Conservation (phyloP, 2,888 invertebrate species). For the Epicampocera succincta region DNA sequence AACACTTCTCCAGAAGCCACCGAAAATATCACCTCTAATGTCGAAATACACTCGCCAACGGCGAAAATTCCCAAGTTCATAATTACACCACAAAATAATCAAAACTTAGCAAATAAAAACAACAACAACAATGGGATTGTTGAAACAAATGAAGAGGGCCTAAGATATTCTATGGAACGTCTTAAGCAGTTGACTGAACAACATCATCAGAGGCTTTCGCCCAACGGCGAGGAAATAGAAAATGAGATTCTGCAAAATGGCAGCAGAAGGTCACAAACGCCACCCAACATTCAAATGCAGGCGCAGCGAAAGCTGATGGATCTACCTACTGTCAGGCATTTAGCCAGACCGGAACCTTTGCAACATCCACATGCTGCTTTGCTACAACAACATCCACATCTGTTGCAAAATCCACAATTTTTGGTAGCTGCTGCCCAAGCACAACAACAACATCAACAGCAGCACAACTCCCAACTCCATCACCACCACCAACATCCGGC, state of each 20-base stretch:
- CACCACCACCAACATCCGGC: constrained; percentile 71
- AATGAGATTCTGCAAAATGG: constrained; percentile 43
- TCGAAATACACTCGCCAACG: constrained; percentile 68
- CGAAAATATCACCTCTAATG: constrained; percentile 38
- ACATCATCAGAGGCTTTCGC: constrained; percentile 79
- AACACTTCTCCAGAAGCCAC: constrained; percentile 78
- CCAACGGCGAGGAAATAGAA: constrained; percentile 67
- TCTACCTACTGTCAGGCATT: constrained; percentile 74
- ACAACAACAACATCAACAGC: constrained; percentile 75
- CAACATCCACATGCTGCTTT: constrained; percentile 79
- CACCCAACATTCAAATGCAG: constrained; percentile 44
- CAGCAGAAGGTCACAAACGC: constrained; percentile 65
- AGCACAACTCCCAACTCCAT: constrained; percentile 71
- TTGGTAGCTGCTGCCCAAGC: constrained; percentile 77
- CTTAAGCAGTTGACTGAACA: constrained; percentile 80
- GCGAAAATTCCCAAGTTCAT: constrained; percentile 77
- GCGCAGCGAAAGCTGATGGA: constrained; percentile 77
- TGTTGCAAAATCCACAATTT: constrained; percentile 79
- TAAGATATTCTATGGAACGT: constrained; percentile 80
- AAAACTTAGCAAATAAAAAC: constrained; percentile 51
- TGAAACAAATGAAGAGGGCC: constrained; percentile 74
- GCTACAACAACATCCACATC: constrained; percentile 78
- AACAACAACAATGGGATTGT: constrained; percentile 47
- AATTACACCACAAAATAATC: constrained; percentile 71
- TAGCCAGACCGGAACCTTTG: constrained; percentile 79